Evolutionary conservation across 2,797 vertebrate species (phyloP).

Genomic region (Tadarida brasiliensis): DNA sequence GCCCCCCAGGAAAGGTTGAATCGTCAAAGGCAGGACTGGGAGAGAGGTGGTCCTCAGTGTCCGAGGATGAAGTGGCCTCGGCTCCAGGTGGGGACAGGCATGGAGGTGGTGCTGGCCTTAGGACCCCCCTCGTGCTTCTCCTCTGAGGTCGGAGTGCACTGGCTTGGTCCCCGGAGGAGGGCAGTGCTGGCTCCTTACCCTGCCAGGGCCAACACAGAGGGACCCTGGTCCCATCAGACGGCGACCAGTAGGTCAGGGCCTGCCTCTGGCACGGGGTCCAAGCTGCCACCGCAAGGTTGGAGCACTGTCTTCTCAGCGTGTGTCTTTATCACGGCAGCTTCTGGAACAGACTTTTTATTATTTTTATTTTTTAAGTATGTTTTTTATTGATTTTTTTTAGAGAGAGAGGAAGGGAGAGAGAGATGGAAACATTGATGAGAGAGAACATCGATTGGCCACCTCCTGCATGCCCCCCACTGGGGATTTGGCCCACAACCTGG

Average conservation of each 20-base stretch:
- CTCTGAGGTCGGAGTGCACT: neutral
- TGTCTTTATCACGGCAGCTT: neutral
- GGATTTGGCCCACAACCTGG: too few relatives aligned
- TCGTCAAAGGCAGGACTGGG: neutral
- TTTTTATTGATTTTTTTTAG: too few relatives aligned
- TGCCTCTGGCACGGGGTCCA: too few relatives aligned
- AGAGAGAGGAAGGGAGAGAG: too few relatives aligned
- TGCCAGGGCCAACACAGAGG: neutral
- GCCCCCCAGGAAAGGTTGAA: neutral
- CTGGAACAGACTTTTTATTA: neutral
- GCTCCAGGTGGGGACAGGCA: neutral
- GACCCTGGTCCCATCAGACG: too few relatives aligned
- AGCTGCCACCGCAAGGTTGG: neutral
- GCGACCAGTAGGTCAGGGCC: fast-evolving
- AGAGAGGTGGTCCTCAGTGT: neutral
- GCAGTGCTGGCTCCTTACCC: neutral
- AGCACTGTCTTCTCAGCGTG: too few relatives aligned
- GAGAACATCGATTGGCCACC: too few relatives aligned
- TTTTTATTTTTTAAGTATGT: too few relatives aligned
- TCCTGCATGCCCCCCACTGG: too few relatives aligned
- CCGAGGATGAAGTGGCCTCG: neutral
- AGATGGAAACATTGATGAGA: too few relatives aligned
- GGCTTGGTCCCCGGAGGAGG: too few relatives aligned
- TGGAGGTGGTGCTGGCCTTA: too few relatives aligned
- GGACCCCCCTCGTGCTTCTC: fast-evolving